phyloP scores from a whole-genome alignment of 2,888 invertebrate species.

The Scelioninae gen. 1 region DNA sequence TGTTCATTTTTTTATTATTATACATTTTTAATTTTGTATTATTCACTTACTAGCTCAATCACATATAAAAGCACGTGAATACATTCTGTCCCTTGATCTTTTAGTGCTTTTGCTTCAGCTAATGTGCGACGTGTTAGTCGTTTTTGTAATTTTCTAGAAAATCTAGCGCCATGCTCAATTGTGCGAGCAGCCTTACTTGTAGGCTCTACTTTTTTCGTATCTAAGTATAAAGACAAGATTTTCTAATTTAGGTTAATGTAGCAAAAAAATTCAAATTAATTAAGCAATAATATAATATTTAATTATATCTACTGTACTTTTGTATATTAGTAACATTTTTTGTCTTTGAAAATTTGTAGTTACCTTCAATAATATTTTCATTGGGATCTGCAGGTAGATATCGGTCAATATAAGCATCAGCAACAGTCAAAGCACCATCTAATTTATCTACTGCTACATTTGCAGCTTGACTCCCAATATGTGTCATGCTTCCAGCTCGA shows the following conservation, averaged over 20 bases:
- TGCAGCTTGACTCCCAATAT: constrained; percentile 90
- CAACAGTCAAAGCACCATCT: constrained; percentile 90
- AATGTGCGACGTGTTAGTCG: constrained; percentile 91
- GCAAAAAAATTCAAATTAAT: not conserved
- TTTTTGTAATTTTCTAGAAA: constrained; percentile 91
- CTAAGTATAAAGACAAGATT: constrained; percentile 10
- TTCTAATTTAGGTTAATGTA: not conserved
- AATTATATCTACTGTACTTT: not conserved
- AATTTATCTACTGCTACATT: constrained; percentile 90
- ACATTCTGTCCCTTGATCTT: constrained; percentile 90
- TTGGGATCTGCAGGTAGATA: constrained; percentile 89
- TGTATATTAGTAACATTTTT: too few relatives aligned
- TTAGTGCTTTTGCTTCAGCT: constrained; percentile 91
- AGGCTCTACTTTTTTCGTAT: constrained; percentile 74
- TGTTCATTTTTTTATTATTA: not conserved
- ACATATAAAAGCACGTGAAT: constrained; percentile 91
- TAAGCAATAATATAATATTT: not conserved
- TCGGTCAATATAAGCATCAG: constrained; percentile 93
- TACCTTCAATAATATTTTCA: constrained; percentile 88
- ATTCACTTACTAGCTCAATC: constrained; percentile 89
- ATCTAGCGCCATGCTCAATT: constrained; percentile 91
- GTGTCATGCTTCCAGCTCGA: constrained; percentile 93
- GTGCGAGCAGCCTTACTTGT: constrained; percentile 89
- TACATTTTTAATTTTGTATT: too few relatives aligned
- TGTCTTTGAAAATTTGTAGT: too few relatives aligned